Percentiles rank a stretch among this genome's conserved stretches.
These are phyloP conservation scores for Sturmia bella DNA, from an alignment of 2,888 invertebrate species.

Conservation along the genomic window DNA sequence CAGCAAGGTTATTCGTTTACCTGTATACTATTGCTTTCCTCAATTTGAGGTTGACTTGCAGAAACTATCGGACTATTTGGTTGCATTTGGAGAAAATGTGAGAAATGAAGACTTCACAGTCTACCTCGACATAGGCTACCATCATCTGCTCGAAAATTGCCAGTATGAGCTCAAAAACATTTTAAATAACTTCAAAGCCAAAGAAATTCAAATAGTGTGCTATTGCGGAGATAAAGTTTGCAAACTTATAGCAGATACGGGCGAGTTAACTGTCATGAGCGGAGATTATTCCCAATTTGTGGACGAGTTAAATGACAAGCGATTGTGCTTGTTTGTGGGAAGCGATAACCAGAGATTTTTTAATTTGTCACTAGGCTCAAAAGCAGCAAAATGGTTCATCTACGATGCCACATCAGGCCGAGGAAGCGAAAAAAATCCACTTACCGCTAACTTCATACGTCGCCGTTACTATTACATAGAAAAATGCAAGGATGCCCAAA, in stretches of 20 bases:
- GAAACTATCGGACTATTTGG: constrained; percentile 78
- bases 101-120: constrained; percentile 82
- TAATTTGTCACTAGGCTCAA: constrained; percentile 84
- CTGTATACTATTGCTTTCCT: constrained; percentile 89
- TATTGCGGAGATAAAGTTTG: constrained; percentile 45
- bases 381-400: constrained; percentile 84
- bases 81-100: constrained; percentile 78
- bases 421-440: constrained; percentile 80
- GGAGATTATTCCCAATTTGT: constrained; percentile 45
- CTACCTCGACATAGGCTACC: constrained; percentile 87
- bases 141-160: constrained; percentile 84
- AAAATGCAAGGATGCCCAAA: constrained; percentile 93
- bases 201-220: constrained; percentile 44
- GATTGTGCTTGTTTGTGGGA: constrained; percentile 87
- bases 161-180: constrained; percentile 37
- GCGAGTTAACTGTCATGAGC: constrained; percentile 4
- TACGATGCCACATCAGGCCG: constrained; percentile 82
- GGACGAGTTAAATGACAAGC: constrained; percentile 78
- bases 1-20: constrained; percentile 88
- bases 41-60: constrained; percentile 84
- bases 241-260: constrained; percentile 20
- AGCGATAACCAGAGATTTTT: constrained; percentile 85
- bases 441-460: constrained; percentile 86
- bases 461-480: constrained; percentile 92
- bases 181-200: constrained; percentile 36